These are phyloP conservation scores for Sebastes nivosus DNA, from an alignment of 2,797 vertebrate genomes.

Conservation along the genomic window DNA sequence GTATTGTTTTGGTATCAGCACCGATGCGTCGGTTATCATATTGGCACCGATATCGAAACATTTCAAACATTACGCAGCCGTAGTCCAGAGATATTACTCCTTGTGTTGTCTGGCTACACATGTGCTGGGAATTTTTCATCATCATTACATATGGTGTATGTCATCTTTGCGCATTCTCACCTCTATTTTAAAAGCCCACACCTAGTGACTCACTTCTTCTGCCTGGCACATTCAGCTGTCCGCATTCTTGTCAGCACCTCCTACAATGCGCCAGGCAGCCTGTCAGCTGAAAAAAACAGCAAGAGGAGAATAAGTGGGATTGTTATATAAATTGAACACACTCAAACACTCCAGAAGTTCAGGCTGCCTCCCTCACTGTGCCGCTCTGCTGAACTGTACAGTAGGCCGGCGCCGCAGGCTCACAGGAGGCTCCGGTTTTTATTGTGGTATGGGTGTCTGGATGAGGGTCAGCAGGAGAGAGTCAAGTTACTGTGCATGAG, in stretches of 20 bases:
- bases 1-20: background rate
- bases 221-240: conserved; percentile 80
- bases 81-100: background rate
- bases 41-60: background rate
- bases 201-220: conserved; percentile 78
- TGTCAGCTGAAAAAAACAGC: conserved; percentile 49
- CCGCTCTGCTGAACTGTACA: conserved; percentile 22
- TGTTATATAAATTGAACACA: conserved; percentile 76
- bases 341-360: conserved; percentile 59
- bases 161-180: conserved; percentile 79
- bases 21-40: too few species aligned
- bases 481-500: conserved; percentile 67
- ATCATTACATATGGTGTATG: conserved; percentile 70
- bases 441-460: conserved; percentile 63
- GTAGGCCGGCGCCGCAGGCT: conserved; percentile 39
- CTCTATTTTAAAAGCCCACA: conserved; percentile 82
- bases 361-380: conserved; percentile 38
- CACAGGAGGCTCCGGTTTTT: conserved; percentile 56
- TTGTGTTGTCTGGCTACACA: conserved; percentile 33
- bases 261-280: conserved; percentile 71
- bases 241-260: conserved; percentile 79
- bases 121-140: conserved; percentile 42
- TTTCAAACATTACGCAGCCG: background rate
- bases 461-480: conserved; percentile 64
- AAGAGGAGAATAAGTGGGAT: conserved; percentile 70